Evolutionary conservation across 2,113 vertebrate genomes (phyloP).

Genomic region (Pogona vitticeps): DNA sequence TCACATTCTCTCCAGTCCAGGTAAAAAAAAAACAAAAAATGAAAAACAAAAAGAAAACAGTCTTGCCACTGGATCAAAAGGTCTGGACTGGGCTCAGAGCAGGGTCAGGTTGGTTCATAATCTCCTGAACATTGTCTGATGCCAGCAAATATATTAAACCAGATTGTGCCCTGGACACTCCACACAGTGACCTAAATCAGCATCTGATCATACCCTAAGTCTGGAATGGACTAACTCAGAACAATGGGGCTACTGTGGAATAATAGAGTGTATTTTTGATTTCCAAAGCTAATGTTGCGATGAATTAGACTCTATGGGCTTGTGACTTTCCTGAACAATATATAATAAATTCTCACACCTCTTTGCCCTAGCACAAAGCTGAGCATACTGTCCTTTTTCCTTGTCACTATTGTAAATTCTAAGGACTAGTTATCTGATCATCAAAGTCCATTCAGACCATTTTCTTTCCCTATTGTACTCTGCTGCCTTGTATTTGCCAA

Average conservation of each 20-base stretch:
- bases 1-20: no score
- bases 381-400: conserved; percentile 9
- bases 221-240: background rate
- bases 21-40: no score
- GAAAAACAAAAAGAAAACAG: no score
- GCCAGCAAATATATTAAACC: no score
- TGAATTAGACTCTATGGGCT: background rate
- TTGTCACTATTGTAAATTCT: conserved; percentile 13
- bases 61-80: no score
- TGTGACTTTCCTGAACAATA: accelerated
- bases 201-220: background rate
- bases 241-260: background rate
- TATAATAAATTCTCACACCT: accelerated
- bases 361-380: background rate
- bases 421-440: background rate
- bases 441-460: background rate
- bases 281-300: no score
- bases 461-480: conserved; percentile 13
- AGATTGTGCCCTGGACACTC: no score
- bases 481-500: conserved; percentile 15
- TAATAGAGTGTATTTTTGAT: background rate
- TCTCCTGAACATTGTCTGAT: no score
- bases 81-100: no score
- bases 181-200: no score
- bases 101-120: no score